A percentile compares a stretch with the other conserved stretches of the same genome.
These are phyloP conservation scores for Vidua macroura DNA, from an alignment of 2,113 vertebrate genomes.

Conservation along the genomic window DNA sequence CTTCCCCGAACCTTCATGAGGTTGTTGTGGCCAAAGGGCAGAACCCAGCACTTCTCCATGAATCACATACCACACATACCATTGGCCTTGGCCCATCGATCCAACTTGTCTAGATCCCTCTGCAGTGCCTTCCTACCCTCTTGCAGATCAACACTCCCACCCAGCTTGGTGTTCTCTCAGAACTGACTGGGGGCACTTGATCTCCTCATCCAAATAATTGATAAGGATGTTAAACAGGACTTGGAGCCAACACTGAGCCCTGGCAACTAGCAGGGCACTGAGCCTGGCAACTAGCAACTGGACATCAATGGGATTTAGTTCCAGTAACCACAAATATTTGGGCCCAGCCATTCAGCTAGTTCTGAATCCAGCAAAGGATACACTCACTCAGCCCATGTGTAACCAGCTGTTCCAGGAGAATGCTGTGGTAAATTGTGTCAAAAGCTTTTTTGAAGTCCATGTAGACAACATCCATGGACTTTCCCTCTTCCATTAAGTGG, in stretches of 20 bases:
- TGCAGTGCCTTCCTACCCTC: not conserved
- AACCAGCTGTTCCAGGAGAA: not conserved
- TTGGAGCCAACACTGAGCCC: not conserved
- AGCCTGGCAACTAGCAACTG: not conserved
- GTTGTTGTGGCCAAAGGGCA: not conserved
- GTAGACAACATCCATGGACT: not conserved
- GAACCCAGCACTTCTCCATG: not conserved
- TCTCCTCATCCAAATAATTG: not conserved
- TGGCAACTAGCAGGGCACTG: no score
- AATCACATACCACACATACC: not conserved
- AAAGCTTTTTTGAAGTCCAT: not conserved
- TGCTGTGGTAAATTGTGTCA: not conserved
- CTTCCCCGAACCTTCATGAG: not conserved
- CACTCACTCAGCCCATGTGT: no score
- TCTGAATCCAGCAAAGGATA: not conserved
- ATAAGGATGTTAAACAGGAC: not conserved
- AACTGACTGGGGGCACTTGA: not conserved
- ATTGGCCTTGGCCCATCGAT: accelerated
- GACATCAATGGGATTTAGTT: not conserved
- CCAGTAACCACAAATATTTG: not conserved
- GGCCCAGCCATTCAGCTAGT: not conserved
- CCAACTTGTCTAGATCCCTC: not conserved
- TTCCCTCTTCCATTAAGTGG: not conserved
- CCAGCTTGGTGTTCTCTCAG: not conserved
- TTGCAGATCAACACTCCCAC: not conserved